These are phyloP conservation scores for Myiozetetes cayanensis DNA, from an alignment of 2,113 vertebrate genomes.

Conservation along the genomic window DNA sequence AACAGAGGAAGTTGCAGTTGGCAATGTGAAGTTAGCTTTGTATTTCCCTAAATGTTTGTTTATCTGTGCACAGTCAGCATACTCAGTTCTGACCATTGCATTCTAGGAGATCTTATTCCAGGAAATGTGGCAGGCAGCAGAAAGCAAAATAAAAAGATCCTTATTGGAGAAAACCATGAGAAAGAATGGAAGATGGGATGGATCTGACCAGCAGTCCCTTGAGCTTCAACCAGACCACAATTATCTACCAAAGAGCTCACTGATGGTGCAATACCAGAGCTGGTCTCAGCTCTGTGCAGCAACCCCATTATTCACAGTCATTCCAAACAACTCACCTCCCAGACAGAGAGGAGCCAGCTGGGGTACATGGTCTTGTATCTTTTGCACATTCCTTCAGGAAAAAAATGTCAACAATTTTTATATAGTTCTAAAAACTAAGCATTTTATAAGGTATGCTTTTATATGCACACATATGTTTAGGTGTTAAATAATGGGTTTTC, in stretches of 20 bases:
- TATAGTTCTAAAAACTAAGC: not conserved
- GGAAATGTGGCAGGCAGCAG: not conserved
- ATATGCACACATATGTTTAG: not conserved
- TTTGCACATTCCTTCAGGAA: not conserved
- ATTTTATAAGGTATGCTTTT: conserved; percentile 6
- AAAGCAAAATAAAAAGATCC: not conserved
- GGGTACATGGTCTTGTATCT: not conserved
- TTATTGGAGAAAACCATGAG: not conserved
- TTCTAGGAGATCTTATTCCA: not conserved
- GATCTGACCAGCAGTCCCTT: not conserved
- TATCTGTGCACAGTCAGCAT: not conserved
- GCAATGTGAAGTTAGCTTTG: not conserved
- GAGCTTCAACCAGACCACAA: not conserved
- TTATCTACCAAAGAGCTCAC: not conserved
- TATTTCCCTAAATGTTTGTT: not conserved
- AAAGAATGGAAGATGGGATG: not conserved
- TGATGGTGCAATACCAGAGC: not conserved
- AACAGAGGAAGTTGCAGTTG: not conserved
- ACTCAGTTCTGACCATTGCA: not conserved
- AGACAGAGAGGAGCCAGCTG: conserved; percentile 6
- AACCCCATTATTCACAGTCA: not conserved
- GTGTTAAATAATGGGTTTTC: not conserved
- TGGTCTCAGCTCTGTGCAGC: not conserved
- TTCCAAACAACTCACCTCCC: not conserved
- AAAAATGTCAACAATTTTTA: conserved; percentile 4